Evolutionary conservation across 2,113 vertebrate genomes (phyloP), one percentile per base, ranked within the genome.

Genomic region (Maylandia zebra): DNA sequence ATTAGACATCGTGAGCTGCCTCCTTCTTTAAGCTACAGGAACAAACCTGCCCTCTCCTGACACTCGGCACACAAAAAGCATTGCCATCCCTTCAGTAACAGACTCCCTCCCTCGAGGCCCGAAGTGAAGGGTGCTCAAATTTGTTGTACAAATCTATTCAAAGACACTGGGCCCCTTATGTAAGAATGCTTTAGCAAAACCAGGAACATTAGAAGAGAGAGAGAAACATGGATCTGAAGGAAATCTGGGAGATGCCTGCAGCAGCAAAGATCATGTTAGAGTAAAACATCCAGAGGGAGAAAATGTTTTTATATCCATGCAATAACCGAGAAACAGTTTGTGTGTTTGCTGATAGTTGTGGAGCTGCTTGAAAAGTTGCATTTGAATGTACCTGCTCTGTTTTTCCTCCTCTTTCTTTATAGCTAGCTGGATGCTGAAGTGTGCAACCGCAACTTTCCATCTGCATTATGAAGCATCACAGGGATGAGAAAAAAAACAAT

Each of bases 21-120:
- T 86, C 45, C 27, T 74, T 53, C 48, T 83, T 71, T 82, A 59
- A 76, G 84, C 84, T 52, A 71, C 48, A 87, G 56, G 34, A 88
- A 66, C 48, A 81, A 64, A 55, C 86, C 56, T 84, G 88, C 84
- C 66, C 87, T 90, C 69, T 45, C 32, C 61, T 88, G 90, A 90
- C 76, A 91, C 57, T 36, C 11, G 34, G 82, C 84, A 89, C 88
- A 86, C 81, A 89, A 85, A 80, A 55, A 88, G 66, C 19, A 32
- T 53, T 56, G 86, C 59, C 79, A 48, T 24, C 69, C 59, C 52
- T 79, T 84, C 81, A 88, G 9, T 66, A 78, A 82, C 78, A 36
- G 80, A 14, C 11, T 71, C 36, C 16, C 7, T 81, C 45, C 50
- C 34, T 53, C 7, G 36, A 83, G 78, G 85, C 64, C 52, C 17